A percentile compares a stretch with the other conserved stretches of the same genome.
Conservation (phyloP, 2,888 invertebrate genomes). For the Mythimna pallens region DNA sequence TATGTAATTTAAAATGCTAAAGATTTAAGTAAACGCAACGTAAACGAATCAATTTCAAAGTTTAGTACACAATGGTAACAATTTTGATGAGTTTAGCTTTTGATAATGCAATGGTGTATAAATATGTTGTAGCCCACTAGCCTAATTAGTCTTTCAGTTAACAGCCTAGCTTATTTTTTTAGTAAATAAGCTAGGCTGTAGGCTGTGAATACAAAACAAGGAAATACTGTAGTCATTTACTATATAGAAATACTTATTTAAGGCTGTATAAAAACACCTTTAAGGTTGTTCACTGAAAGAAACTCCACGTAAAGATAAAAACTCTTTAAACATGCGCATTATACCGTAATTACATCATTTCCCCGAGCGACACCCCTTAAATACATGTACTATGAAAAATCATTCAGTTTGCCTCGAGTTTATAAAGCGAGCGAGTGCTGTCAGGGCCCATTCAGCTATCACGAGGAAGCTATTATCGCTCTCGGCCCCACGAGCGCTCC, state of each 20-base stretch:
- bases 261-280: not conserved
- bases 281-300: not conserved
- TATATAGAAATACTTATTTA: not conserved
- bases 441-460: slow-evolving; percentile 77
- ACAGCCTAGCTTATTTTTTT: too few relatives aligned
- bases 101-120: too few relatives aligned
- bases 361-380: slow-evolving; percentile 33
- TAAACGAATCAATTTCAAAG: too few relatives aligned
- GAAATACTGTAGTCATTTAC: not conserved
- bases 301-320: slow-evolving; percentile 28
- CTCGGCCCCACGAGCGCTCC: slow-evolving; percentile 60
- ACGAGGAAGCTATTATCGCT: slow-evolving; percentile 80
- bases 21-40: too few relatives aligned
- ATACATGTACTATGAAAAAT: slow-evolving; percentile 63
- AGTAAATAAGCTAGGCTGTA: too few relatives aligned
- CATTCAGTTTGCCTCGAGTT: slow-evolving; percentile 70
- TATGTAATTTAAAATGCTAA: too few relatives aligned
- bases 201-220: slow-evolving; percentile 18
- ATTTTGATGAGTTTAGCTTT: too few relatives aligned
- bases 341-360: slow-evolving; percentile 48
- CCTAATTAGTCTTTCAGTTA: too few relatives aligned
- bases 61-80: too few relatives aligned
- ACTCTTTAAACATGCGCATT: slow-evolving; percentile 41
- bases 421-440: slow-evolving; percentile 68
- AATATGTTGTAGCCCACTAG: too few relatives aligned